A percentile compares a stretch with the other conserved stretches of the same genome.
phyloP scores from a whole-genome alignment of 2,888 invertebrate species.

The Coelopa pilipes region DNA sequence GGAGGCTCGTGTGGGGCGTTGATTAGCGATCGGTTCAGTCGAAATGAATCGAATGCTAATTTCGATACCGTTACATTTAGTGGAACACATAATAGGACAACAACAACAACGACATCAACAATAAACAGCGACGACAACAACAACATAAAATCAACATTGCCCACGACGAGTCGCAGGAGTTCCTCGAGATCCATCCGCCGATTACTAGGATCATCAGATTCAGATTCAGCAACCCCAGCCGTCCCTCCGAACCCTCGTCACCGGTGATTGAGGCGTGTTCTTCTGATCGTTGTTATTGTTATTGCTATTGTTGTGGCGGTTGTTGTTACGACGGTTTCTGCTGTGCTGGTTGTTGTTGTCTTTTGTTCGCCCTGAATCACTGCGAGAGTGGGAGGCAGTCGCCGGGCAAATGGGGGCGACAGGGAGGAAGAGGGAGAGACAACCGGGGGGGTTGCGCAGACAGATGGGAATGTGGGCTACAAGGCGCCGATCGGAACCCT shows the following conservation, averaged over 20 bases:
- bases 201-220: background rate
- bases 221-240: too few species aligned
- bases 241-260: too few species aligned
- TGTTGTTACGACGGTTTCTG: too few species aligned
- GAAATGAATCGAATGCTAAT: slow-evolving; percentile 62
- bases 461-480: too few species aligned
- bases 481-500: slow-evolving; percentile 50
- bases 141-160: too few species aligned
- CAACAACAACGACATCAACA: background rate
- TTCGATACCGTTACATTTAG: slow-evolving; percentile 53
- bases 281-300: too few species aligned
- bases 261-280: slow-evolving; percentile 38
- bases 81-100: too few species aligned
- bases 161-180: background rate
- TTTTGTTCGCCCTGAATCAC: background rate
- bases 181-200: background rate
- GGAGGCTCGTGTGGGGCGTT: slow-evolving; percentile 50
- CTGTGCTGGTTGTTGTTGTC: too few species aligned
- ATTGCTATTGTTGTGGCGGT: slow-evolving; percentile 2
- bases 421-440: too few species aligned
- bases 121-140: background rate
- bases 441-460: too few species aligned
- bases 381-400: slow-evolving; percentile 22
- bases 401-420: background rate
- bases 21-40: slow-evolving; percentile 50